Conservation (phyloP, 1,140 invertebrate genomes). For the Calycopis cecrops region DNA sequence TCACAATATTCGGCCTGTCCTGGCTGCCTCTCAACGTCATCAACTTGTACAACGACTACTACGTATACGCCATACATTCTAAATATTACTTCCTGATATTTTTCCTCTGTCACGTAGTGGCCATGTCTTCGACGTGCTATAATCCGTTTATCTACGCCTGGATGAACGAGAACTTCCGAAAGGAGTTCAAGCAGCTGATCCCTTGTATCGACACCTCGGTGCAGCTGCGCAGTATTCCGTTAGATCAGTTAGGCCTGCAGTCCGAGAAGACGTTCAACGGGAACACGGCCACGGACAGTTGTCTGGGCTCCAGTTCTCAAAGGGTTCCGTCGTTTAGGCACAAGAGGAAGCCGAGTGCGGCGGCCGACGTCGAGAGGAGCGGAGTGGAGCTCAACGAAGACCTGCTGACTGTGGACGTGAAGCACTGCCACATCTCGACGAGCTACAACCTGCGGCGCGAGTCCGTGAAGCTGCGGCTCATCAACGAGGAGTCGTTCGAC, state of each 20-base stretch:
- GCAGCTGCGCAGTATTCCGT: constrained; percentile 49
- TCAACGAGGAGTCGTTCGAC: constrained; percentile 70
- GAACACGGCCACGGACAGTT: constrained; percentile 75
- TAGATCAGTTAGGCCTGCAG: constrained; percentile 61
- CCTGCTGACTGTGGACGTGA: constrained; percentile 59
- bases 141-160: constrained; percentile 95
- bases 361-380: constrained; percentile 64
- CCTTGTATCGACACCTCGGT: constrained; percentile 81
- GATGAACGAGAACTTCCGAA: constrained; percentile 98
- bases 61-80: constrained; percentile 82
- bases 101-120: constrained; percentile 93
- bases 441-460: constrained; percentile 69
- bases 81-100: constrained; percentile 90
- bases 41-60: constrained; percentile 92
- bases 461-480: constrained; percentile 66
- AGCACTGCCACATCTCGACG: constrained; percentile 66
- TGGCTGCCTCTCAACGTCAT: constrained; percentile 97
- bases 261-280: constrained; percentile 85
- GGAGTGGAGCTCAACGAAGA: constrained; percentile 69
- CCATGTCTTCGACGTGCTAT: constrained; percentile 98
- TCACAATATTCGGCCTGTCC: constrained; percentile 94
- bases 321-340: constrained; percentile 55
- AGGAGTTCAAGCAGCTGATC: constrained; percentile 93
- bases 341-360: constrained; percentile 65
- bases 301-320: constrained; percentile 58